Evolutionary conservation across 2,113 vertebrate species (phyloP), one percentile per base, ranked within the genome.

Genomic region (Cepphus grylle): DNA sequence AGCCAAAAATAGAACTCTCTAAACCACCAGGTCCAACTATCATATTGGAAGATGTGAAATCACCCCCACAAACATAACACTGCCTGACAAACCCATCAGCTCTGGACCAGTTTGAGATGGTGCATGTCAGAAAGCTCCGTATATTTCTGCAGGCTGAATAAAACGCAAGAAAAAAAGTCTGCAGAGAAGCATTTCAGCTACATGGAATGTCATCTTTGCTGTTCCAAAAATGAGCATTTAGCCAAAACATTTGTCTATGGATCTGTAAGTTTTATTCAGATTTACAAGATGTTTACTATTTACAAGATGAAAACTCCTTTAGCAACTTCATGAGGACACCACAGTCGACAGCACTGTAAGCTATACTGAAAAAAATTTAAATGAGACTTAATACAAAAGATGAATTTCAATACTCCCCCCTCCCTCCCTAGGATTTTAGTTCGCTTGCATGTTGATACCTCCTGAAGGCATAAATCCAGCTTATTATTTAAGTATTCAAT

Each of bases 311-410:
- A 96, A 96, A 97, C 89, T 82, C 86, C 88, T 89, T 94, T 62
- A 91, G 84, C 81, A 88, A 50, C 50, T 78, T 93, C 66, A 72
- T 71, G 96, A 97, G 61, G 73, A 94, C 61, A 93, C 65, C 36
- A 50, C 7, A 15, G 38, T 77, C 96, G 69, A 92, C 88, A 96
- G 83, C 90, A 77, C 30, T 88, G 88, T 80, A 97, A 96, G 63
- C n/a, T 88, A 90, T 53, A 89, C 32, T 71, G 69, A 93, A 96
- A 96, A 94, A 81, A 92, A 83, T 38, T 73, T 70, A 92, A 96
- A 76, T 50, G 14, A 86, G 27, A 95, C 86, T 12, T 82, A 52
- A 78, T 81, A 86, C 12, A 91, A 36, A 26, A 53, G 74, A 76
- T 56, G 2, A 86, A 93, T 88, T 85, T 91, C 81, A 81, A 50